Evolutionary conservation across 2,888 invertebrate genomes (phyloP).

Genomic region (Seira musarum): DNA sequence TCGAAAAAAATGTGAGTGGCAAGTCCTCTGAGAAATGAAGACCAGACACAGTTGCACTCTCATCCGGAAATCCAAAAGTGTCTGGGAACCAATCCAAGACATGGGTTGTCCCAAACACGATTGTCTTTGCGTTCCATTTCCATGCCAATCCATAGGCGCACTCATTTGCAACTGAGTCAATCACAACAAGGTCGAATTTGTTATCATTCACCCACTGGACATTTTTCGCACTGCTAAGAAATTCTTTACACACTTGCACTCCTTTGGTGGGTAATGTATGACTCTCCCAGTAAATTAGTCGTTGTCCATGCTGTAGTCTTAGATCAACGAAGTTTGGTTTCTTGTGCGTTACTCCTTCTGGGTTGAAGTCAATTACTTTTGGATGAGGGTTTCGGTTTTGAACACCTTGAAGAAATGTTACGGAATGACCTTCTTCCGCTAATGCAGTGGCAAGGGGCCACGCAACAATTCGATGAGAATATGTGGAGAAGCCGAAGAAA

Average conservation of each 20-base stretch:
- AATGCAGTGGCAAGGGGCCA: slow-evolving; percentile 58
- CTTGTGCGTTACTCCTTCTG: background rate
- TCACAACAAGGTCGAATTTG: slow-evolving; percentile 57
- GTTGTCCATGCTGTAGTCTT: slow-evolving; percentile 31
- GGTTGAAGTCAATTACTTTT: slow-evolving; percentile 49
- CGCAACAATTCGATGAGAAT: slow-evolving; percentile 58
- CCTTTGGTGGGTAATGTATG: slow-evolving; percentile 37
- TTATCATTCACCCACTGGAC: slow-evolving; percentile 47
- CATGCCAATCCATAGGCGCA: slow-evolving; percentile 56
- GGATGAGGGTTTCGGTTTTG: slow-evolving; percentile 54
- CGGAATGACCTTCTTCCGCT: slow-evolving; percentile 54
- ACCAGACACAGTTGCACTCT: slow-evolving; percentile 34
- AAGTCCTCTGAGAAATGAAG: slow-evolving; percentile 35
- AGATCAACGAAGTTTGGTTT: slow-evolving; percentile 39
- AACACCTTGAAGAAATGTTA: slow-evolving; percentile 48
- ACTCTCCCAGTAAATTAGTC: background rate
- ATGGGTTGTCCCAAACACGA: slow-evolving; percentile 53
- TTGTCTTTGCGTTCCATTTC: slow-evolving; percentile 55
- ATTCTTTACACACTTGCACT: slow-evolving; percentile 32
- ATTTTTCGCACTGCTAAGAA: slow-evolving; percentile 38
- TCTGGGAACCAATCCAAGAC: slow-evolving; percentile 58
- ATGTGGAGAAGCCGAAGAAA: slow-evolving; percentile 64
- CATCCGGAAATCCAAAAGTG: slow-evolving; percentile 46
- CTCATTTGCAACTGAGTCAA: slow-evolving; percentile 60
- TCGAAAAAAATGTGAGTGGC: slow-evolving; percentile 46